Percentiles rank a stretch among this genome's conserved stretches.
These are phyloP conservation scores for Anoplophora glabripennis DNA, from an alignment of 1,140 invertebrate species.

Conservation along the genomic window DNA sequence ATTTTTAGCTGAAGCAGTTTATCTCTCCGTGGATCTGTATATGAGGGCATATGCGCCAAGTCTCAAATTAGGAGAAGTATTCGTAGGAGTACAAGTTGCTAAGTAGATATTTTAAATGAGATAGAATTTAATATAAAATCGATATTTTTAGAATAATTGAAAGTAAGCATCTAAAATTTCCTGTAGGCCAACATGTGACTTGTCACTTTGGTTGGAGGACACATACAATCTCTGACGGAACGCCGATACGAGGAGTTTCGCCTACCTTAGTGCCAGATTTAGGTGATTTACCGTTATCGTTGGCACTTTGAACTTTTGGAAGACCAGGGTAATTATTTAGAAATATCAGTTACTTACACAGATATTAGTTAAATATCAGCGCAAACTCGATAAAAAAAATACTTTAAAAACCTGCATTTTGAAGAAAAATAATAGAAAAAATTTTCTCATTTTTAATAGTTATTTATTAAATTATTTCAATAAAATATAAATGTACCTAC, in stretches of 20 bases:
- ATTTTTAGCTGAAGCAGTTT: constrained; percentile 63
- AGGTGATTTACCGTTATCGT: constrained; percentile 51
- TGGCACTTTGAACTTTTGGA: constrained; percentile 37
- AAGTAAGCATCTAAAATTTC: constrained; percentile 53
- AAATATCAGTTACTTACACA: not conserved
- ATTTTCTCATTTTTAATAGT: too few species aligned
- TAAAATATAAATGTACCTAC: too few species aligned
- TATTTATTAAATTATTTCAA: too few species aligned
- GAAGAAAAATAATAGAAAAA: too few species aligned
- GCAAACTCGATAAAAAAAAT: too few species aligned
- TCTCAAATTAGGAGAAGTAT: constrained; percentile 54
- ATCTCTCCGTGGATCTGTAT: constrained; percentile 69
- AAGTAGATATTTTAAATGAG: constrained; percentile 48
- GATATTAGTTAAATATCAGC: not conserved
- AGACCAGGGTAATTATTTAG: constrained; percentile 32
- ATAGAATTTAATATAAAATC: not conserved
- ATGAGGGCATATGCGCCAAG: constrained; percentile 59
- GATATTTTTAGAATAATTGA: constrained; percentile 46
- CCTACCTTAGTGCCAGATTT: constrained; percentile 48
- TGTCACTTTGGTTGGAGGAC: constrained; percentile 58
- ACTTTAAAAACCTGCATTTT: too few species aligned
- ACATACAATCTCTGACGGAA: constrained; percentile 50
- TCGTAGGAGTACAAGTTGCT: constrained; percentile 63
- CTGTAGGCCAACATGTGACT: constrained; percentile 52
- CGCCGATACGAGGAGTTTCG: not conserved